phyloP scores from a whole-genome alignment of 2,113 vertebrate species.

The Anarhynchus alexandrinus region DNA sequence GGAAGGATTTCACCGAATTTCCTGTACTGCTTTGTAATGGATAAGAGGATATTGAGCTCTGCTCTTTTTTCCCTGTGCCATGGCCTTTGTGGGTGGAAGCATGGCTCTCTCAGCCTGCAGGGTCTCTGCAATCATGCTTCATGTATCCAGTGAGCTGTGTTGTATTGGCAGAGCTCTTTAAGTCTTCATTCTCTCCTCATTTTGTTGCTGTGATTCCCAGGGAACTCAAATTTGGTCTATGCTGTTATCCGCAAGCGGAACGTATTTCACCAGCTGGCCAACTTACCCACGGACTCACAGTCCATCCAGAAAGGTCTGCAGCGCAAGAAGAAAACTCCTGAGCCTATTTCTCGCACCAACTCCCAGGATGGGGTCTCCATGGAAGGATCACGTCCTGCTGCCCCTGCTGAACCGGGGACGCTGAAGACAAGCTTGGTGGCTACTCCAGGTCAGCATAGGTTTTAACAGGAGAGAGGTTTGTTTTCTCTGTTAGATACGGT shows the following conservation, averaged over 20 bases:
- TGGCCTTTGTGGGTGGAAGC: neutral
- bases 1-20: neutral
- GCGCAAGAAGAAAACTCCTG: conserved; percentile 83
- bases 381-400: conserved; percentile 94
- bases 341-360: conserved; percentile 88
- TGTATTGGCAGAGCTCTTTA: neutral
- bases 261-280: conserved; percentile 95
- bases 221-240: conserved; percentile 96
- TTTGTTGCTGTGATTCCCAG: conserved; percentile 65
- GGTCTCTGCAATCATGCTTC: neutral
- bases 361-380: conserved; percentile 93
- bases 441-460: conserved; percentile 83
- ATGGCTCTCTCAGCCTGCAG: neutral
- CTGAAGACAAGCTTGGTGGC: conserved; percentile 92
- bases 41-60: neutral
- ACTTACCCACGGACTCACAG: conserved; percentile 84
- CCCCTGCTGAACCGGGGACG: conserved; percentile 92
- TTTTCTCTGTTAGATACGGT: neutral
- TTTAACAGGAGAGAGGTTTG: neutral
- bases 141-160: neutral
- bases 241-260: conserved; percentile 96
- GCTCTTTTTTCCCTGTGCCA: neutral
- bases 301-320: conserved; percentile 94
- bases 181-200: neutral
- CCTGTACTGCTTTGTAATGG: neutral